phyloP scores from a whole-genome alignment of 1,140 invertebrate genomes.

The Batillaria attramentaria region DNA sequence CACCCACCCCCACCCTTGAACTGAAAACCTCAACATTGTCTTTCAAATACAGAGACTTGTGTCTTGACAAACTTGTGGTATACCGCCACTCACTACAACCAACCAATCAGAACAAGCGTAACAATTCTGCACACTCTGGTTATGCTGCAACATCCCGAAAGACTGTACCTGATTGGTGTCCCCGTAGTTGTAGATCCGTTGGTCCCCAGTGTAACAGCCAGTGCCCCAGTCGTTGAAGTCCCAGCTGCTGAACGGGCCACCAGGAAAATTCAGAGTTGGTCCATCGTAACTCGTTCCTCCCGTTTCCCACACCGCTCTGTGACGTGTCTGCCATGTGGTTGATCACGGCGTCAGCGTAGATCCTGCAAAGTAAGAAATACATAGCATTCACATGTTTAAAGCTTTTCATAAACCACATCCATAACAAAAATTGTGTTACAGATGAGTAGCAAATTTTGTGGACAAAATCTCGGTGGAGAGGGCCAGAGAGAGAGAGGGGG shows the following conservation, averaged over 20 bases:
- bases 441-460: too few species aligned
- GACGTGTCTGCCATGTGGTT: slow-evolving; percentile 88
- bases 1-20: too few species aligned
- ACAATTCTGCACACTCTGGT: too few species aligned
- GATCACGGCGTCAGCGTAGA: slow-evolving; percentile 88
- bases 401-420: not conserved
- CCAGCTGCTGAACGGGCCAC: slow-evolving; percentile 72
- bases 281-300: slow-evolving; percentile 70
- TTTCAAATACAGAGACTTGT: too few species aligned
- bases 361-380: slow-evolving; percentile 68
- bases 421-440: too few species aligned
- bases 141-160: too few species aligned
- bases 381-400: not conserved
- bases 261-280: slow-evolving; percentile 68
- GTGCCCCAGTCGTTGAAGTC: slow-evolving; percentile 72
- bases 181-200: slow-evolving; percentile 69
- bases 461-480: too few species aligned
- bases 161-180: slow-evolving; percentile 65
- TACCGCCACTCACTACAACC: too few species aligned
- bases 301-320: slow-evolving; percentile 66
- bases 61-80: too few species aligned
- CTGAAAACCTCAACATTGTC: too few species aligned
- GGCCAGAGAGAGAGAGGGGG: too few species aligned
- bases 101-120: too few species aligned
- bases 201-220: slow-evolving; percentile 62